Conservation (phyloP, 2,113 vertebrate genomes). For the Physeter macrocephalus region DNA sequence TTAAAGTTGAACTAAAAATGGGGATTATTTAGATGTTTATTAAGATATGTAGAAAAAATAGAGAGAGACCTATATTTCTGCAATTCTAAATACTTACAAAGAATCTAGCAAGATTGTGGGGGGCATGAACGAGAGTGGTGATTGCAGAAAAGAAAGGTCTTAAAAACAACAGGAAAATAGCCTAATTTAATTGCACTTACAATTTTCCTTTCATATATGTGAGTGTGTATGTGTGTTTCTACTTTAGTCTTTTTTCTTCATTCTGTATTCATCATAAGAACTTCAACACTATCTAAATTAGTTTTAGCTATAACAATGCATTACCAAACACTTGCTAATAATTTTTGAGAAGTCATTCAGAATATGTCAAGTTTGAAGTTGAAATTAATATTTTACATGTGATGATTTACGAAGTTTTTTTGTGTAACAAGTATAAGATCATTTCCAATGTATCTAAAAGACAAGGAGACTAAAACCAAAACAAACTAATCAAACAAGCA, state of each 20-base stretch:
- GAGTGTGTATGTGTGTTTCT: background rate
- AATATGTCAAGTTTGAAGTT: background rate
- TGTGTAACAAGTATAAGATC: background rate
- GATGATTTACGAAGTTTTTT: background rate
- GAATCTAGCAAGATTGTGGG: background rate
- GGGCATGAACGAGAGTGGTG: fast-evolving
- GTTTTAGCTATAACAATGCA: background rate
- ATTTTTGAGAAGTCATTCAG: background rate
- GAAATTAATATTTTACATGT: background rate
- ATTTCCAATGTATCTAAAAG: background rate
- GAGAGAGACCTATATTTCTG: background rate
- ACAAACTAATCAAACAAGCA: background rate
- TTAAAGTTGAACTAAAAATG: background rate
- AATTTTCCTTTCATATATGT: background rate
- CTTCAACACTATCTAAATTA: background rate
- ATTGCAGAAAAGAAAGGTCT: background rate
- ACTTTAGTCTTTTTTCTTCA: background rate
- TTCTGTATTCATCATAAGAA: background rate
- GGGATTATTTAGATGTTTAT: background rate
- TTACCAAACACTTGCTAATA: background rate
- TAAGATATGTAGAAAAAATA: background rate
- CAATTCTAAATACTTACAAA: background rate
- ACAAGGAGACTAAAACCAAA: background rate
- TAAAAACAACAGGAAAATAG: background rate
- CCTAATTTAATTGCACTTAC: background rate